Conservation (phyloP, 2,888 invertebrate genomes). For the Aspidapion aeneum region DNA sequence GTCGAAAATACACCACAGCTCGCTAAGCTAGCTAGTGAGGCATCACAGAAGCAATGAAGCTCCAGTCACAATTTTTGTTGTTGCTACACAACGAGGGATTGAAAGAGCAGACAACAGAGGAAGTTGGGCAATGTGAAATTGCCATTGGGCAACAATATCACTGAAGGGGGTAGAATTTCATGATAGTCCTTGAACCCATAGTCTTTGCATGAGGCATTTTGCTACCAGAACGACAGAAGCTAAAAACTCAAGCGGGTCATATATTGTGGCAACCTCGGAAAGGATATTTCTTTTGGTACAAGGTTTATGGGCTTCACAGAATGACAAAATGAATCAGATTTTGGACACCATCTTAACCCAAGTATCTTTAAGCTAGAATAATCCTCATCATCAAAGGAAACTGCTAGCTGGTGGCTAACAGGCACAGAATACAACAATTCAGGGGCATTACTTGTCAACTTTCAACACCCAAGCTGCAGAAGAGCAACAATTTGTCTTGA, state of each 20-base stretch:
- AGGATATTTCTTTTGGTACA: slow-evolving; percentile 3
- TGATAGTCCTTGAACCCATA: background rate
- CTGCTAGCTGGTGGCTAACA: background rate
- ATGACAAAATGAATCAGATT: background rate
- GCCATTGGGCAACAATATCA: background rate
- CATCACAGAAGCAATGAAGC: slow-evolving; percentile 1
- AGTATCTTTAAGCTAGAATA: background rate
- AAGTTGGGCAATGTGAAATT: background rate
- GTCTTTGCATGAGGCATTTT: background rate
- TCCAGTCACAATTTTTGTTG: background rate
- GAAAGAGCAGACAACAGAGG: background rate
- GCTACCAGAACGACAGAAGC: background rate
- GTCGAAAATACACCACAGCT: background rate
- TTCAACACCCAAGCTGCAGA: background rate
- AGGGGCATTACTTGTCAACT: background rate
- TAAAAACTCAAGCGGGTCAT: background rate
- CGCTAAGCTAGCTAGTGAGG: background rate
- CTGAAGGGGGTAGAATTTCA: background rate
- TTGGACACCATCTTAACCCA: background rate
- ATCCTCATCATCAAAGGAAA: background rate
- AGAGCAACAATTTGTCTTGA: background rate
- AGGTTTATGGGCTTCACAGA: background rate
- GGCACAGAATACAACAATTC: background rate
- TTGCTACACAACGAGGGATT: background rate
- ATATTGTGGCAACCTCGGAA: background rate